phyloP scores from a whole-genome alignment of 2,113 vertebrate species.

The Sardina pilchardus region DNA sequence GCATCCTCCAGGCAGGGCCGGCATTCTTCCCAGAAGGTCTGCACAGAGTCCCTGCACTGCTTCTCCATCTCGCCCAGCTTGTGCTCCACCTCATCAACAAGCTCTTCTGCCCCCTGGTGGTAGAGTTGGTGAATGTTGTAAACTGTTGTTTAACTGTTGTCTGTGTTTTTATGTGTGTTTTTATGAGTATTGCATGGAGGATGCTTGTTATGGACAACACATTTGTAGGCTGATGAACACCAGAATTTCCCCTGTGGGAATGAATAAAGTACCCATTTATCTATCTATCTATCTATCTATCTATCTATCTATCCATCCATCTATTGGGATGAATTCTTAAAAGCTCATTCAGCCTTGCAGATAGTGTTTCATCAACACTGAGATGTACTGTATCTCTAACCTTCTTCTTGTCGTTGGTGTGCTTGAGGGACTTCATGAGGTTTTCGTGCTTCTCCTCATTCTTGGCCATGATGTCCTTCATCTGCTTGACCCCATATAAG shows the following conservation, averaged over 20 bases:
- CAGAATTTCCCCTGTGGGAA: too few relatives aligned
- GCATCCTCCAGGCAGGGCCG: conserved; percentile 81
- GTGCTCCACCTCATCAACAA: conserved; percentile 81
- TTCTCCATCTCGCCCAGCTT: conserved; percentile 83
- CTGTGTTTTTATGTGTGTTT: too few relatives aligned
- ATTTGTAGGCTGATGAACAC: too few relatives aligned
- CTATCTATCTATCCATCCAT: too few relatives aligned
- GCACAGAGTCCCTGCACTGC: conserved; percentile 76
- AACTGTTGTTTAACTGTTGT: too few relatives aligned
- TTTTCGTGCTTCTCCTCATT: conserved; percentile 82
- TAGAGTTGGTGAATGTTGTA: background rate
- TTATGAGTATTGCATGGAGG: too few relatives aligned
- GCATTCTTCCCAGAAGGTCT: conserved; percentile 81
- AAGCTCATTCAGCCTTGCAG: background rate
- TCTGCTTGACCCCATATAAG: conserved; percentile 84
- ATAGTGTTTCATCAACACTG: background rate
- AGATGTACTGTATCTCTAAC: conserved; percentile 60
- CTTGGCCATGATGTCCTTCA: conserved; percentile 85
- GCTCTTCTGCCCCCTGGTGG: conserved; percentile 77
- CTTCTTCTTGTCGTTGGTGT: conserved; percentile 84
- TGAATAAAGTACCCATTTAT: too few relatives aligned
- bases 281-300: too few relatives aligned
- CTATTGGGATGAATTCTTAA: background rate
- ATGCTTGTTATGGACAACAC: too few relatives aligned
- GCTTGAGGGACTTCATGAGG: conserved; percentile 83